These are phyloP conservation scores for Heterochromis multidens DNA, from an alignment of 2,113 vertebrate genomes.

Conservation along the genomic window DNA sequence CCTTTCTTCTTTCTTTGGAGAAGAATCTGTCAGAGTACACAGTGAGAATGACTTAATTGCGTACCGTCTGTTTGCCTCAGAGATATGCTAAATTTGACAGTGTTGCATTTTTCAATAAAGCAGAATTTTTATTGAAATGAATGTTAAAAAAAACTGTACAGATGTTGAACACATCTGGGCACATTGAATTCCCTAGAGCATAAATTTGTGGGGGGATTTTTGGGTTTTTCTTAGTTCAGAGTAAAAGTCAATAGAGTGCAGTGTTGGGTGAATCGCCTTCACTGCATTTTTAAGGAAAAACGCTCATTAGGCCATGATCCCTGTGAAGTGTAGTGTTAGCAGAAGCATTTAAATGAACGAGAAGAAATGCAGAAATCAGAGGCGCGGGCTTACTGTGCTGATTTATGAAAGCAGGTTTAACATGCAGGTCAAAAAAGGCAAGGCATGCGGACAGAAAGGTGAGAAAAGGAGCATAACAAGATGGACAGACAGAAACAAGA, in stretches of 20 bases:
- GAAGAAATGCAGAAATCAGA: background rate
- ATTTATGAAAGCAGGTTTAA: background rate
- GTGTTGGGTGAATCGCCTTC: background rate
- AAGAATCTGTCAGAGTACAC: constrained; percentile 11
- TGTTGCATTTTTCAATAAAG: background rate
- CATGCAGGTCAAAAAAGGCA: background rate
- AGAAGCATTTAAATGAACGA: background rate
- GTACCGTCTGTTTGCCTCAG: background rate
- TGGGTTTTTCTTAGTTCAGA: background rate
- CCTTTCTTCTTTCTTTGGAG: background rate
- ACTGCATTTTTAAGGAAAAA: background rate
- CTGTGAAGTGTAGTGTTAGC: background rate
- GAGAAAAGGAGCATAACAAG: background rate
- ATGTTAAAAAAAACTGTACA: background rate
- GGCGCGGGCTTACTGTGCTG: background rate
- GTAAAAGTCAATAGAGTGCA: background rate
- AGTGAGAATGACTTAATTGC: constrained; percentile 26
- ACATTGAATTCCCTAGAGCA: background rate
- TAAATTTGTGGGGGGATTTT: rapidly evolving
- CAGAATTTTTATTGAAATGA: background rate
- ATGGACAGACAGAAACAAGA: background rate
- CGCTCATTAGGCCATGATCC: background rate
- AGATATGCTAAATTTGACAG: constrained; percentile 28
- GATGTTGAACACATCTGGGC: constrained; percentile 50
- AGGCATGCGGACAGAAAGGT: background rate